Conservation (phyloP, 2,888 invertebrate genomes). For the Taphrorychus bicolor region DNA sequence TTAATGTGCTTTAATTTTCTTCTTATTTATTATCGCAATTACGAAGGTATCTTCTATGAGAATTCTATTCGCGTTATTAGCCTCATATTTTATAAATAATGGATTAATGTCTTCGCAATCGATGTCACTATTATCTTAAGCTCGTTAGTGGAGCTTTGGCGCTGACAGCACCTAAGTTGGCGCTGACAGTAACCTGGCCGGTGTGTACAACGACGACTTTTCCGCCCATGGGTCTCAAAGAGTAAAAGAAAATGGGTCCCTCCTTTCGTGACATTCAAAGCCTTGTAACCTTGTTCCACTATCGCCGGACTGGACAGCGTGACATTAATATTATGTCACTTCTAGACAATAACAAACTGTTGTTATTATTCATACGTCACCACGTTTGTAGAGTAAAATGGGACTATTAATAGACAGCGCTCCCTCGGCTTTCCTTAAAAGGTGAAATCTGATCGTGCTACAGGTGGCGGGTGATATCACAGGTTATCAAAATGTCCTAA, state of each 20-base stretch:
- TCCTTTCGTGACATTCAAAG: background rate
- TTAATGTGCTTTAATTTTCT: conserved; percentile 31
- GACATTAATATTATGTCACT: background rate
- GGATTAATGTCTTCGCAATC: conserved; percentile 9
- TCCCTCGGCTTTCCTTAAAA: background rate
- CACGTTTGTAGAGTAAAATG: background rate
- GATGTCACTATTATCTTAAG: conserved; percentile 17
- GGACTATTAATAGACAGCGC: background rate
- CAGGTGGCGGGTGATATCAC: conserved; percentile 27
- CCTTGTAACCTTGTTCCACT: background rate
- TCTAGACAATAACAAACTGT: background rate
- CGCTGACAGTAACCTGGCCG: too few relatives aligned
- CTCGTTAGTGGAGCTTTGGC: conserved; percentile 11
- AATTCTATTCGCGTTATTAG: conserved; percentile 16
- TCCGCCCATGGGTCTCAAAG: background rate
- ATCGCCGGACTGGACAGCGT: background rate
- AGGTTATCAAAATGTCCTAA: conserved; percentile 23
- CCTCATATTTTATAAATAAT: conserved; percentile 8
- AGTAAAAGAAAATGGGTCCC: background rate
- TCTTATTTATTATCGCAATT: conserved; percentile 32
- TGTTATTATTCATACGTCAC: background rate
- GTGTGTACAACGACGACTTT: too few relatives aligned
- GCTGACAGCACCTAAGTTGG: background rate
- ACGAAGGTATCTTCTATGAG: conserved; percentile 7
- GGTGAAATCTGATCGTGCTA: background rate